Conservation (phyloP, 1,140 invertebrate species). For the Nomia melanderi region DNA sequence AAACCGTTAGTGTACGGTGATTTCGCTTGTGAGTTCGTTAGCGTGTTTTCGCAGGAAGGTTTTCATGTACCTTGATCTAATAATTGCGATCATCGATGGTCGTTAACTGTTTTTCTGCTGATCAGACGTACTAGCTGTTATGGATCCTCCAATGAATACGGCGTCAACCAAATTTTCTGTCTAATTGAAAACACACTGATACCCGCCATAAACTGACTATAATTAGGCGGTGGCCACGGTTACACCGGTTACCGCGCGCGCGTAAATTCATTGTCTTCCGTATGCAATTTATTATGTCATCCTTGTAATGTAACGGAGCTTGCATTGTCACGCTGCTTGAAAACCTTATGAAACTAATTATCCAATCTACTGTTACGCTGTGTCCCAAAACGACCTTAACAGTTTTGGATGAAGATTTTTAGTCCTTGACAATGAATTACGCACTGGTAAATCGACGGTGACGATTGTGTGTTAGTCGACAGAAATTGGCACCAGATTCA, state of each 20-base stretch:
- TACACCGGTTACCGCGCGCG: not conserved
- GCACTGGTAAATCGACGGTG: too few species aligned
- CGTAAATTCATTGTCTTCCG: not conserved
- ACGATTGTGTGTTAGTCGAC: too few species aligned
- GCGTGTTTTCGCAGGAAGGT: not conserved
- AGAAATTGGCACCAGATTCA: too few species aligned
- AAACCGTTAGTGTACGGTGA: not conserved
- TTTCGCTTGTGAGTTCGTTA: not conserved
- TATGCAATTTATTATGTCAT: not conserved
- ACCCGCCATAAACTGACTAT: not conserved
- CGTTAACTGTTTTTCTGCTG: too few species aligned
- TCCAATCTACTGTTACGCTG: not conserved
- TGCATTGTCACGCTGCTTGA: not conserved
- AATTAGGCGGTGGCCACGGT: conserved; percentile 1
- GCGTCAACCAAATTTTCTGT: not conserved
- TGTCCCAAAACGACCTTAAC: too few species aligned
- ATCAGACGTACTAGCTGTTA: not conserved
- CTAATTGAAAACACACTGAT: not conserved
- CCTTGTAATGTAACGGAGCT: too few species aligned
- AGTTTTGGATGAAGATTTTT: too few species aligned
- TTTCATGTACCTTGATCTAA: not conserved
- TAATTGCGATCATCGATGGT: too few species aligned
- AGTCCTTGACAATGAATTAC: too few species aligned
- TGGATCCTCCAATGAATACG: not conserved
- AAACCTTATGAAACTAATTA: not conserved